These are phyloP conservation scores for Corythornis vintsioides DNA, from an alignment of 2,113 vertebrate genomes.

Conservation along the genomic window DNA sequence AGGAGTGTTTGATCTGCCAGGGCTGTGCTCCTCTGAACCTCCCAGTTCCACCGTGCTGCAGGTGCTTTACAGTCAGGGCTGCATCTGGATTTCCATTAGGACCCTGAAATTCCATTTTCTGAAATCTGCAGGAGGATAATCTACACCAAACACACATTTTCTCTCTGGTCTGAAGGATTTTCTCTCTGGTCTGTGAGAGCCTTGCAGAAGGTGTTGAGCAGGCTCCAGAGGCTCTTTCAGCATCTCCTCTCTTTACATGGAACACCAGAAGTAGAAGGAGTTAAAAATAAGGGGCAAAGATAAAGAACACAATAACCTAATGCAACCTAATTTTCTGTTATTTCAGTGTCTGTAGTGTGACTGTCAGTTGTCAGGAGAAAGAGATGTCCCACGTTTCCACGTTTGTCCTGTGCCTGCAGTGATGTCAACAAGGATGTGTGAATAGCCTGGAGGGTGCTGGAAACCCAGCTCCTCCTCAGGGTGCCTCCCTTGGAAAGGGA, in stretches of 20 bases:
- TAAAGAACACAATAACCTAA: neutral
- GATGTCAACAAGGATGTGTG: neutral
- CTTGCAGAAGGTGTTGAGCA: neutral
- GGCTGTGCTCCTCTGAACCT: neutral
- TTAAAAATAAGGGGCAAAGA: neutral
- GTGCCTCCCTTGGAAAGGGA: neutral
- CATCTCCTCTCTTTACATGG: rapidly evolving
- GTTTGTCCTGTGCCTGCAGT: neutral
- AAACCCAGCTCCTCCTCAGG: neutral
- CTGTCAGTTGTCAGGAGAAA: neutral
- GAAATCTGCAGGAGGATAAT: neutral
- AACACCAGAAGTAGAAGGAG: rapidly evolving
- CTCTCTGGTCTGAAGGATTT: neutral
- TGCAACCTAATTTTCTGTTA: neutral
- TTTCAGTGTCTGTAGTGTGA: neutral
- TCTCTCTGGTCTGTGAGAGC: neutral
- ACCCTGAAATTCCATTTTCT: neutral
- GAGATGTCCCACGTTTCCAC: neutral
- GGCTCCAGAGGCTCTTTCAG: neutral
- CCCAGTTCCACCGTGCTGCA: rapidly evolving
- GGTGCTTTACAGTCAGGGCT: neutral
- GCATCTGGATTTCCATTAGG: neutral
- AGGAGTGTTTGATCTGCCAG: neutral
- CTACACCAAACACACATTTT: neutral
- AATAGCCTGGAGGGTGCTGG: neutral